These are phyloP conservation scores for Laterallus jamaicensis DNA, from an alignment of 2,113 vertebrate genomes.

Conservation along the genomic window DNA sequence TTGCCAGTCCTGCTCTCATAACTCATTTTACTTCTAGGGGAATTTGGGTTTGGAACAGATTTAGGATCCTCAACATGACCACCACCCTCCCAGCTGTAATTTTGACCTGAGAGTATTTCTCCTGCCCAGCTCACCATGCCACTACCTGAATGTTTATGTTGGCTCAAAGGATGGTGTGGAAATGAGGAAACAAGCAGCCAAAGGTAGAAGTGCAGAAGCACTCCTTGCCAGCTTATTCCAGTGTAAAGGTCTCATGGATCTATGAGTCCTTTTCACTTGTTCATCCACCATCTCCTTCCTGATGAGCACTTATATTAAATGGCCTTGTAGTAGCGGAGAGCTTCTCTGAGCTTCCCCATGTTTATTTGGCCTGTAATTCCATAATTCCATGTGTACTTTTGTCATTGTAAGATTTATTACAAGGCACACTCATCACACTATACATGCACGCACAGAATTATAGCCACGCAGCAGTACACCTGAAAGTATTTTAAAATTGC, in stretches of 20 bases:
- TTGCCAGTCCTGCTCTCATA: not conserved
- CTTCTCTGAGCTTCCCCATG: not conserved
- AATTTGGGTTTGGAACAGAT: not conserved
- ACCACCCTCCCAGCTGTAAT: not conserved
- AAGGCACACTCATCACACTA: rapidly evolving
- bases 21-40: not conserved
- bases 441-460: not conserved
- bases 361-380: not conserved
- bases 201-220: not conserved
- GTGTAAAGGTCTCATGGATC: not conserved
- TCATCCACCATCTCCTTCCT: not conserved
- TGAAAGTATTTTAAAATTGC: not conserved
- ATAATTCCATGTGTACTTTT: not conserved
- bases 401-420: not conserved
- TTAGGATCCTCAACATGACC: not conserved
- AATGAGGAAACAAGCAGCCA: not conserved
- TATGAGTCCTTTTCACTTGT: not conserved
- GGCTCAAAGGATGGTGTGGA: not conserved
- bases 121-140: not conserved
- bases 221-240: not conserved
- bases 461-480: not conserved
- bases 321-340: not conserved
- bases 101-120: not conserved
- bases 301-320: not conserved
- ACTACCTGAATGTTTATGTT: not conserved